Percentiles rank a stretch among this genome's conserved stretches.
These are phyloP conservation scores for Sylvietta virens DNA, from an alignment of 2,113 vertebrate species.

Conservation along the genomic window DNA sequence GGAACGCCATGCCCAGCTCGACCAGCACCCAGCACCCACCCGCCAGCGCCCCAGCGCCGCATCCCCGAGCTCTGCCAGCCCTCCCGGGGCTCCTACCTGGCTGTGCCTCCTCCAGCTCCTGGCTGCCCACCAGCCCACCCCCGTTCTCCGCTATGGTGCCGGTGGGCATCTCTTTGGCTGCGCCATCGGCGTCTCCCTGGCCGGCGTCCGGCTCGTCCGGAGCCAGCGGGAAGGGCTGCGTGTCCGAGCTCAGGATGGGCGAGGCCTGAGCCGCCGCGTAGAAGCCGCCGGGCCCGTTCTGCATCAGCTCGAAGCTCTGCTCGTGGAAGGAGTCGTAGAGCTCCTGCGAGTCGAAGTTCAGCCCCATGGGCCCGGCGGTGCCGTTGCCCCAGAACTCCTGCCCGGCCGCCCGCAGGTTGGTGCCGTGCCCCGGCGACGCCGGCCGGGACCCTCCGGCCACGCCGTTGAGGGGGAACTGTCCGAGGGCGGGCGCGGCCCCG, in stretches of 20 bases:
- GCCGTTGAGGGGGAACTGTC: constrained; percentile 88
- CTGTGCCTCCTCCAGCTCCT: constrained; percentile 71
- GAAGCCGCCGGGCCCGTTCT: constrained; percentile 69
- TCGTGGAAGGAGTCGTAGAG: constrained; percentile 79
- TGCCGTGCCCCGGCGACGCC: constrained; percentile 68
- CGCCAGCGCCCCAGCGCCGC: accelerated
- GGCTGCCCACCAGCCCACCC: constrained; percentile 69
- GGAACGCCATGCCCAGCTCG: accelerated
- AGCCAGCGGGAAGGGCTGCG: constrained; percentile 63
- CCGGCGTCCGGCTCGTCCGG: constrained; percentile 4
- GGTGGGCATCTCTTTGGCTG: constrained; percentile 60
- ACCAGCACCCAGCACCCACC: background rate
- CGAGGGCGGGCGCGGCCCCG: constrained; percentile 60
- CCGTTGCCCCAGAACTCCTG: constrained; percentile 87
- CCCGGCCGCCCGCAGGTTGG: constrained; percentile 70
- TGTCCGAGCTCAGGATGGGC: constrained; percentile 62
- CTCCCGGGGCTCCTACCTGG: constrained; percentile 32
- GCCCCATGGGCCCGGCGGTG: constrained; percentile 75
- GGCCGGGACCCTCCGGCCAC: constrained; percentile 64
- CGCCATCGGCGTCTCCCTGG: background rate
- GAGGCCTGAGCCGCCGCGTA: constrained; percentile 67
- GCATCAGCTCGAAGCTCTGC: constrained; percentile 76
- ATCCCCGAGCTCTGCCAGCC: background rate
- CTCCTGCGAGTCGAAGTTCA: constrained; percentile 78
- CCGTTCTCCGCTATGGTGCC: constrained; percentile 50